These are phyloP conservation scores for Callochromis pleurospilus DNA, from an alignment of 2,113 vertebrate species.

Conservation along the genomic window DNA sequence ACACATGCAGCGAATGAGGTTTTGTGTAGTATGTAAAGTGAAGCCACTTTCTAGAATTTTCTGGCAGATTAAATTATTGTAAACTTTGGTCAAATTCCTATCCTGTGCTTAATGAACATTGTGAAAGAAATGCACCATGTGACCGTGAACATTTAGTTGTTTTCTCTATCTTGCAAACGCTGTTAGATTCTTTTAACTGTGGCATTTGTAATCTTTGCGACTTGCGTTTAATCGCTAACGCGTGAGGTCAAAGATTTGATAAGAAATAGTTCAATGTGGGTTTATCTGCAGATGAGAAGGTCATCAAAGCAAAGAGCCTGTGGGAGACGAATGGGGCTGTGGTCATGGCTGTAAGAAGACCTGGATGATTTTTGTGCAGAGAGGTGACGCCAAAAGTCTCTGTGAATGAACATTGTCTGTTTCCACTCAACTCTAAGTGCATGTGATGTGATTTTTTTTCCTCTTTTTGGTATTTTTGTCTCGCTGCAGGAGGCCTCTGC, in stretches of 20 bases:
- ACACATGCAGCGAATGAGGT: not conserved
- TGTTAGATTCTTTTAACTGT: not conserved
- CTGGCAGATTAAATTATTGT: not conserved
- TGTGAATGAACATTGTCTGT: not conserved
- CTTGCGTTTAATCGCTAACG: not conserved
- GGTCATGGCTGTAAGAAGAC: slow-evolving; percentile 90
- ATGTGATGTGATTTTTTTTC: not conserved
- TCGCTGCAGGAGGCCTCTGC: slow-evolving; percentile 84
- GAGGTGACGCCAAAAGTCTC: slow-evolving; percentile 72
- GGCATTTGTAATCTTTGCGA: not conserved
- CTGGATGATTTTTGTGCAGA: slow-evolving; percentile 98
- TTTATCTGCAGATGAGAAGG: slow-evolving; percentile 65
- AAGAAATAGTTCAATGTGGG: not conserved
- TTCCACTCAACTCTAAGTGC: not conserved
- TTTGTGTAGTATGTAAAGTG: not conserved
- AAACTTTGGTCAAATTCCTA: not conserved
- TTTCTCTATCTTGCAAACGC: not conserved
- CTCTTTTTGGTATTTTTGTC: not conserved
- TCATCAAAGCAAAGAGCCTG: slow-evolving; percentile 83
- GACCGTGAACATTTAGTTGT: not conserved
- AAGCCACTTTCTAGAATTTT: slow-evolving; percentile 16
- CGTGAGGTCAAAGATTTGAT: not conserved
- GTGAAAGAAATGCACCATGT: not conserved
- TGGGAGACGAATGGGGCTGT: slow-evolving; percentile 88
- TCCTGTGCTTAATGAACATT: not conserved